These are phyloP conservation scores for Muscidifurax raptorellus DNA, from an alignment of 1,140 invertebrate genomes.

Conservation along the genomic window DNA sequence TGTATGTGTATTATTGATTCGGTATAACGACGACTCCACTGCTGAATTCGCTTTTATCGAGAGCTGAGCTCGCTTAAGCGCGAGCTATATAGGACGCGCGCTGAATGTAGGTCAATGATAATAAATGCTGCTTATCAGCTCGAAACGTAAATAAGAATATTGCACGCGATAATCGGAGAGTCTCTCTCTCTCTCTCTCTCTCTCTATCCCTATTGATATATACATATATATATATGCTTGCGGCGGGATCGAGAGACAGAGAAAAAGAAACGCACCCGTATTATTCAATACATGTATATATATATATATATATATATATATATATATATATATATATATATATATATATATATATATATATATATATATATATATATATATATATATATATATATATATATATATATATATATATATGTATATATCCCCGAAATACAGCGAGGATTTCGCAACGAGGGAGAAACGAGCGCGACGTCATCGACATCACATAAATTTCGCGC, in stretches of 20 bases:
- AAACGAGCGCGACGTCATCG: background rate
- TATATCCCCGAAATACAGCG: too few species aligned
- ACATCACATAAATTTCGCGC: background rate
- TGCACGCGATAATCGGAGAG: background rate
- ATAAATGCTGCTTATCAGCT: background rate
- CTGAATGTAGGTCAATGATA: background rate
- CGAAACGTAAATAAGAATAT: background rate
- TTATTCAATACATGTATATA: background rate
- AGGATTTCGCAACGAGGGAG: background rate
- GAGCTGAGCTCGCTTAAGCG: too few species aligned
- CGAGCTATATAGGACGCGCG: background rate
- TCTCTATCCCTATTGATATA: too few species aligned
- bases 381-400: background rate
- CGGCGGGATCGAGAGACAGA: background rate
- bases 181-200: too few species aligned
- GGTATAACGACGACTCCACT: background rate
- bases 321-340: background rate
- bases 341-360: background rate
- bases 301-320: too few species aligned
- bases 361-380: background rate
- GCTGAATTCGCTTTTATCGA: background rate
- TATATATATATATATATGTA: background rate
- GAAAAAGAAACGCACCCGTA: background rate
- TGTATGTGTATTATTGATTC: background rate
- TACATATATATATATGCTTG: too few species aligned